phyloP scores from a whole-genome alignment of 1,140 invertebrate genomes.

The Sarcophaga peregrina region DNA sequence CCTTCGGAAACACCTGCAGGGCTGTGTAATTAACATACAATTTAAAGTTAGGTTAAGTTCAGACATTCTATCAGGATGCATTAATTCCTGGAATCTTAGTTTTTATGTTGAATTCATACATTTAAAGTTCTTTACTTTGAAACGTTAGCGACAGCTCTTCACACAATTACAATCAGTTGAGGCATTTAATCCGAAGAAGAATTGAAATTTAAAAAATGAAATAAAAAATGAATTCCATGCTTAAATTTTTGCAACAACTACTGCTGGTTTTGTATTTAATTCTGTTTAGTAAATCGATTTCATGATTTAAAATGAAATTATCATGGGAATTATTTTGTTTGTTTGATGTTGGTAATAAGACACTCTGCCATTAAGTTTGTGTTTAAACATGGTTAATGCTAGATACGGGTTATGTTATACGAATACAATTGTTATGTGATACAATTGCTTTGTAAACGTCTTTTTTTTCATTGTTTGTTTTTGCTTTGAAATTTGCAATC shows the following conservation, averaged over 20 bases:
- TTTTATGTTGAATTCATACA: not conserved
- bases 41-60: no score
- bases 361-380: not conserved
- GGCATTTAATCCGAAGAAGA: not conserved
- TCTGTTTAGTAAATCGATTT: not conserved
- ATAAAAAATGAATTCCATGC: not conserved
- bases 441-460: not conserved
- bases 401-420: not conserved
- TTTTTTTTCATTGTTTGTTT: not conserved
- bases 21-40: no score
- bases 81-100: not conserved
- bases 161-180: slow-evolving; percentile 10
- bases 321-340: not conserved
- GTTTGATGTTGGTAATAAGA: not conserved
- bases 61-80: no score
- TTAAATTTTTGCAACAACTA: not conserved
- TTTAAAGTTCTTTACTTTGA: not conserved
- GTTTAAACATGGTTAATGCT: not conserved
- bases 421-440: not conserved
- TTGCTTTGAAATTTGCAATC: not conserved
- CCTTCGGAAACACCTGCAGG: no score
- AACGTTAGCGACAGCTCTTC: not conserved
- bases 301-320: slow-evolving; percentile 8
- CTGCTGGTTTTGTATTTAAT: not conserved
- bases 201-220: not conserved